phyloP scores from a whole-genome alignment of 2,113 vertebrate genomes.

The Salvator merianae region DNA sequence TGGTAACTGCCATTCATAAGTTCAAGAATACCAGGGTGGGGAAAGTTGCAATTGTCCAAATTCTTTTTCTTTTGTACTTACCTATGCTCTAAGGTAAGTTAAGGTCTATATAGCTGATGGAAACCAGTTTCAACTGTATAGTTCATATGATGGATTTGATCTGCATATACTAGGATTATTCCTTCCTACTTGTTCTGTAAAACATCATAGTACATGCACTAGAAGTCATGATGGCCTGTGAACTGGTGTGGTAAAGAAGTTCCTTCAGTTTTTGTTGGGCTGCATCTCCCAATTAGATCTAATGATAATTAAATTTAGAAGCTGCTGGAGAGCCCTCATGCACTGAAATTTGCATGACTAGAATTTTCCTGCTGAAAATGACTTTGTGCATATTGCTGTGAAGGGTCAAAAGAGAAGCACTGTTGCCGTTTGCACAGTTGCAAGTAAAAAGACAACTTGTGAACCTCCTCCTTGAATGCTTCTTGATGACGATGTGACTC shows the following conservation, averaged over 20 bases:
- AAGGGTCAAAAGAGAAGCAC: too few species aligned
- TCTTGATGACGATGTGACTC: too few species aligned
- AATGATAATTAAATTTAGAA: too few species aligned
- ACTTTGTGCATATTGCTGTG: not conserved
- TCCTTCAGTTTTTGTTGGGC: too few species aligned
- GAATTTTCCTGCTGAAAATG: not conserved
- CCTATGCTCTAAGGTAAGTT: too few species aligned
- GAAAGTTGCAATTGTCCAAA: not conserved
- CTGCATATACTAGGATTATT: not conserved
- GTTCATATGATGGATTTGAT: not conserved
- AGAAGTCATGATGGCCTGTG: too few species aligned
- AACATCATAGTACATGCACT: not conserved
- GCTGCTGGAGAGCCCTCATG: not conserved
- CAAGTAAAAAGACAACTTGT: too few species aligned
- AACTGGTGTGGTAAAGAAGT: too few species aligned
- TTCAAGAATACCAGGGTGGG: too few species aligned
- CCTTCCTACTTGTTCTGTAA: not conserved
- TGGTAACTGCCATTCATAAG: too few species aligned
- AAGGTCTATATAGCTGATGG: not conserved
- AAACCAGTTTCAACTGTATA: not conserved
- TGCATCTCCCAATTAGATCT: too few species aligned
- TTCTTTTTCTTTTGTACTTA: not conserved
- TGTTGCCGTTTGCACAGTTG: not conserved
- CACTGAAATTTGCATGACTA: not conserved
- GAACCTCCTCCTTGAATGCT: too few species aligned